Evolutionary conservation across 2,797 vertebrate genomes (phyloP).

Genomic region (Eulemur rubriventer): DNA sequence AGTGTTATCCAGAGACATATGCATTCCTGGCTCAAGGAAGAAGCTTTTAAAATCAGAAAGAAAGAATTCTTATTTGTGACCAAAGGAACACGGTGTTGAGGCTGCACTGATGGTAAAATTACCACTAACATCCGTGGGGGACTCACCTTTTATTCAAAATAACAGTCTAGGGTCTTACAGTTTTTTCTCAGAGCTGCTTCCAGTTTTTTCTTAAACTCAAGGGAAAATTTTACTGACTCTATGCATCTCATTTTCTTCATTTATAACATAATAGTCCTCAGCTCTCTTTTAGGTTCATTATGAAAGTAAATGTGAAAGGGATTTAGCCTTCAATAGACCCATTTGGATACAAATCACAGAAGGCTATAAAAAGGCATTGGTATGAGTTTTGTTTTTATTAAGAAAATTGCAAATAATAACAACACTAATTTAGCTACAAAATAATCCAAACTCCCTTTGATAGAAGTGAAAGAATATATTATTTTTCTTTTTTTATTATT

Average conservation of each 20-base stretch:
- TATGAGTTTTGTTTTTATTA: conserved; percentile 7
- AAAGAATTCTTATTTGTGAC: not conserved
- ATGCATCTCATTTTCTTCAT: not conserved
- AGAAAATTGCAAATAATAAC: conserved; percentile 18
- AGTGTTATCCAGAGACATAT: not conserved
- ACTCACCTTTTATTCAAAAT: not conserved
- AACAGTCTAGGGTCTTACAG: not conserved
- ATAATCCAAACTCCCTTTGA: conserved; percentile 16
- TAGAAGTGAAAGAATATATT: not conserved
- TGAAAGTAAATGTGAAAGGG: not conserved
- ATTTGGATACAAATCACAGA: not conserved
- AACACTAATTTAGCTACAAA: conserved; percentile 25
- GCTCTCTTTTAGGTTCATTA: not conserved
- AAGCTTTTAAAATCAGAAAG: not conserved
- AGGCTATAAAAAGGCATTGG: not conserved
- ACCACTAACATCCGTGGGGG: not conserved
- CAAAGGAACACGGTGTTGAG: not conserved
- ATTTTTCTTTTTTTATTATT: conserved; percentile 56
- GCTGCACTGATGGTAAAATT: not conserved
- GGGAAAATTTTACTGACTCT: not conserved
- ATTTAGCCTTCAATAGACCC: not conserved
- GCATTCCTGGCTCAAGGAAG: not conserved
- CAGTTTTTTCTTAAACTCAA: not conserved
- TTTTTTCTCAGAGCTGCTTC: not conserved
- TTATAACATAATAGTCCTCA: not conserved